Base-by-base conservation (phyloP, 1,140 invertebrate genomes). In the Neocloeon triangulifer region DNA sequence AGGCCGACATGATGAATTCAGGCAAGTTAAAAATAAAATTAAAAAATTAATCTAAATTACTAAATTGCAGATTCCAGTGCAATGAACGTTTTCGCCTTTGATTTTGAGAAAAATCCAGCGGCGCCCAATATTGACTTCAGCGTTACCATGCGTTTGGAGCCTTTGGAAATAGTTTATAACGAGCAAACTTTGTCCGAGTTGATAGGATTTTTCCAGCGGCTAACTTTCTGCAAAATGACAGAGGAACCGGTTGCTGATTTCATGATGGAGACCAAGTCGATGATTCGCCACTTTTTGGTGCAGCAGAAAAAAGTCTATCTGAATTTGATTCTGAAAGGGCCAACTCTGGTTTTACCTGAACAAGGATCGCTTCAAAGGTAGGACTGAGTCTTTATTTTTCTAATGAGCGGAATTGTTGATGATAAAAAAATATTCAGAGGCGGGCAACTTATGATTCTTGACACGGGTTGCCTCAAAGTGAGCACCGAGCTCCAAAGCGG, bases 141-240 rank as follows among this genome's bases (percentile, higher is more conserved):
- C 18, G 43, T 81, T 0, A 62, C 61, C 19, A 54, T 73, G 26
- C 61, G 64, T 25, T 48, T 80, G 37, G 73, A 80, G 47, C 66
- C 75, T 13, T 55, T 80, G 5, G 80, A 85, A 59, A 52, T 79
- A 12, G 61, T 73, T 25, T 84, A 82, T 55, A 64, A 81, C 50
- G 69, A 78, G 60, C 78, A 81, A 56, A 54, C 43, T 43, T 34
- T 20, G 8, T 35, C 15, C 7, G 14, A 5, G 10, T 26, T n/a
- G 15, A 5, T 9, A 5, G 15, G 20, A 31, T 5, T 5, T 19
- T 5, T 31, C 7, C 10, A 33, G 10, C 19, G 26, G 14, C 7
- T 26, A 13, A 8, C 5, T 27, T 19, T 5, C 12, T 12, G 13
- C 6, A 7, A 5, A 33, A 33, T 31, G 32, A 17, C 16, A 33